Percentiles rank a stretch among this genome's conserved stretches.
Evolutionary conservation across 2,797 vertebrate genomes (phyloP).

Genomic region (Chromobotia macracanthus): DNA sequence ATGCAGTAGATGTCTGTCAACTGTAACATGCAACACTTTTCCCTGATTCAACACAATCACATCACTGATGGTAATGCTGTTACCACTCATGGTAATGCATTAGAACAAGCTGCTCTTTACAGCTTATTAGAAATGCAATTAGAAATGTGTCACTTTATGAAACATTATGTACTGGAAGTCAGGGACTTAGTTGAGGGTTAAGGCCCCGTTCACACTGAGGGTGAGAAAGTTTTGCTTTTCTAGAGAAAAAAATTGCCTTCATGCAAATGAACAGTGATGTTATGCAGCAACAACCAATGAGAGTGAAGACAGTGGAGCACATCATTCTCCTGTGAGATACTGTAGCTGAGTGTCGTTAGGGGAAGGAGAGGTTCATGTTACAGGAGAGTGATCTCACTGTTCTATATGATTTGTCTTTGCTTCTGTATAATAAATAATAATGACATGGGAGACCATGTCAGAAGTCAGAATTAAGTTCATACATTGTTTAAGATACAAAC

Average conservation of each 20-base stretch:
- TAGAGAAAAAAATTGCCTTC: background rate
- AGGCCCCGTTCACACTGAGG: conserved; percentile 16
- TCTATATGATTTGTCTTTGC: too few species aligned
- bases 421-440: background rate
- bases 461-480: too few species aligned
- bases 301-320: too few species aligned
- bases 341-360: too few species aligned
- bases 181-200: conserved; percentile 23
- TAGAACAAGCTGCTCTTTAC: background rate
- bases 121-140: too few species aligned
- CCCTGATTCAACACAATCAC: background rate
- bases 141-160: conserved; percentile 8
- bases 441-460: background rate
- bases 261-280: background rate
- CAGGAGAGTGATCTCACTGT: too few species aligned
- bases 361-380: too few species aligned
- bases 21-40: background rate
- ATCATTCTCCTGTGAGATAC: too few species aligned
- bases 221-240: background rate
- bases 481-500: background rate
- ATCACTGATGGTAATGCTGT: conserved; percentile 13
- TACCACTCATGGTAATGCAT: conserved; percentile 11
- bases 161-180: conserved; percentile 4
- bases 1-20: background rate
- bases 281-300: background rate